Base-by-base conservation (phyloP, 1,140 invertebrate genomes). In the Tigriopus japonicus region DNA sequence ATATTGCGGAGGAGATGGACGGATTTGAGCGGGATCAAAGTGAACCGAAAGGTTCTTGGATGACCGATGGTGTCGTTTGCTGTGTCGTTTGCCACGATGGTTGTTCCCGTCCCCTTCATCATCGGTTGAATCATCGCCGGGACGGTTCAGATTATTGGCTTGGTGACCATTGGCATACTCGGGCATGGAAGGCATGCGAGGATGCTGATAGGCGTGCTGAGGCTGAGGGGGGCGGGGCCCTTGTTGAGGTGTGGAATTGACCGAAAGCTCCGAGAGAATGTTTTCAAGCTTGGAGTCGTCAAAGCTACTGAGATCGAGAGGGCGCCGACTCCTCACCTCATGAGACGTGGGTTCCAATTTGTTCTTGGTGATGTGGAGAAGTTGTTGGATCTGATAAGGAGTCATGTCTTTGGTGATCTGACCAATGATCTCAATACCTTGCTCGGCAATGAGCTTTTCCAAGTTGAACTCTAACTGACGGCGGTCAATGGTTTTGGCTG, bases 391-490 rank as follows among this genome's bases (percentile, higher is more conserved):
- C 15, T 63, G 55, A 19, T 58, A 59, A 21, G 65, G 59, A n/a
- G 63, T 23, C 51, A 61, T 60, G 21, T 64, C 53, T 7, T 56
- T 63, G 12, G 64, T 62, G 6, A 63, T 53, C 35, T 66, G 62
- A 14, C 63, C 62, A 15, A 66, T 67, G 62, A 64, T 66, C 66
- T 56, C 69, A 64, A 65, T 72, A 69, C 56, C 78, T 71, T 67
- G 65, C 56, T 71, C 68, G 28, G 66, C 62, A 17, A 77, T 66
- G 13, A 80, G 67, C 63, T 75, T 71, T 64, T 80, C 77, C 28
- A 80, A 71, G 65, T 80, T 79, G 61, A 77, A 70, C 63, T 80
- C 78, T 0, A 80, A 69, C 6, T 80, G 68, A 12, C 80, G 75
- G 58, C 79, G 72, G 64, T 81, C 78, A 21, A 63, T 64, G 5